A percentile compares a stretch with the other conserved stretches of the same genome.
Conservation (phyloP, 2,888 invertebrate species). For the Oegoconia quadripuncta region DNA sequence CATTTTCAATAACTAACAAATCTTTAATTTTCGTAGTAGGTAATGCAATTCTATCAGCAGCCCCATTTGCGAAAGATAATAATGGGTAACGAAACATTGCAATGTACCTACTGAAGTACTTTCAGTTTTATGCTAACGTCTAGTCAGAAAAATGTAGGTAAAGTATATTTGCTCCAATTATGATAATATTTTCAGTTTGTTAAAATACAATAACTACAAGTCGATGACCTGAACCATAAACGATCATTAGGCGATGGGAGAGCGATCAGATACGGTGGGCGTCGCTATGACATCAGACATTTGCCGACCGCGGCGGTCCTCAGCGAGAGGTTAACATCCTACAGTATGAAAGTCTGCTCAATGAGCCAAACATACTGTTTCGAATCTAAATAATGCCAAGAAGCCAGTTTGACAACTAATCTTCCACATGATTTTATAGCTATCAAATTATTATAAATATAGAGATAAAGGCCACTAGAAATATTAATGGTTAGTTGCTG, state of each 20-base stretch:
- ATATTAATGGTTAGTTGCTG: too few species aligned
- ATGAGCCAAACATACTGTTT: constrained; percentile 46
- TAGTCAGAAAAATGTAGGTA: too few species aligned
- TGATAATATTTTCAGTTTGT: neutral
- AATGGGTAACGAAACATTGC: too few species aligned
- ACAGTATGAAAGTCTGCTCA: constrained; percentile 45
- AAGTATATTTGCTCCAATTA: neutral
- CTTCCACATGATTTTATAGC: too few species aligned
- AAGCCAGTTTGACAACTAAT: constrained; percentile 43
- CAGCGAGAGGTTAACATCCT: constrained; percentile 64
- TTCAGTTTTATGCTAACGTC: too few species aligned
- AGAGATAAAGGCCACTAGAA: too few species aligned
- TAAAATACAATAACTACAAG: neutral
- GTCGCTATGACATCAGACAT: constrained; percentile 59
- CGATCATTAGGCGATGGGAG: constrained; percentile 32
- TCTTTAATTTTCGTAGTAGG: too few species aligned
- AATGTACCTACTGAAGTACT: too few species aligned
- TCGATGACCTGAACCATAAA: constrained; percentile 17
- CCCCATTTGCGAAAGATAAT: too few species aligned
- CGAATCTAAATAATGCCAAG: constrained; percentile 47
- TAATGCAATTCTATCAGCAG: too few species aligned
- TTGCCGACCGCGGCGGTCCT: constrained; percentile 32
- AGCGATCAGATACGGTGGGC: constrained; percentile 32
- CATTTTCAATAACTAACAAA: too few species aligned
- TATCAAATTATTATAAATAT: too few species aligned